Percentiles rank a stretch among this genome's conserved stretches.
phyloP scores from a whole-genome alignment of 2,888 invertebrate genomes.

The Machimus atricapillus region DNA sequence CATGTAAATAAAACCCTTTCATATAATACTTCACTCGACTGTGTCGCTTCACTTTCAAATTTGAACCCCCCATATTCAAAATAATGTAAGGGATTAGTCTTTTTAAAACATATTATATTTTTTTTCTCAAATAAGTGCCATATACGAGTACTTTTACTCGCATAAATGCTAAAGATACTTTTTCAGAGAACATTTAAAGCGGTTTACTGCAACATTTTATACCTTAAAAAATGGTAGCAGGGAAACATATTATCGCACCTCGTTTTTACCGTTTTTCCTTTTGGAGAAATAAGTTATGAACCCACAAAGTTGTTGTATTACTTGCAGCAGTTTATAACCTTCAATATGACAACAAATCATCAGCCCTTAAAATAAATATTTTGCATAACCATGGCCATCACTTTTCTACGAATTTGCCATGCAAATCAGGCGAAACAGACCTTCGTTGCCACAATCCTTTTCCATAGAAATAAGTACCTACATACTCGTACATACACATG shows the following conservation, averaged over 20 bases:
- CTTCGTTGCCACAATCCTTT: not conserved
- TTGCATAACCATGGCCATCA: not conserved
- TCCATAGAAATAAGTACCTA: not conserved
- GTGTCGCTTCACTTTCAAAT: no score
- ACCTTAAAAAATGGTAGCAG: not conserved
- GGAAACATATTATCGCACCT: not conserved
- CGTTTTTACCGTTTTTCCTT: not conserved
- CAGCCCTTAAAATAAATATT: not conserved
- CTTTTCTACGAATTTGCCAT: not conserved
- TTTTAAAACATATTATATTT: no score
- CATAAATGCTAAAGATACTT: not conserved
- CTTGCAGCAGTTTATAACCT: not conserved
- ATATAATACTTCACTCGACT: no score
- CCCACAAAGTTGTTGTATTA: not conserved
- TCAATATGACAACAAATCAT: not conserved
- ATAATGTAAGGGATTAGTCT: no score
- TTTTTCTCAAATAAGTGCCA: no score
- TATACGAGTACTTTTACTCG: no score
- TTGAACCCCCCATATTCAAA: no score
- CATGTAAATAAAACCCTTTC: no score
- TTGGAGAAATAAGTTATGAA: not conserved
- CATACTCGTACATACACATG: not conserved
- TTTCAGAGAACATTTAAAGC: not conserved
- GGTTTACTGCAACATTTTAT: not conserved
- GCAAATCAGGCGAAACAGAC: not conserved